phyloP scores from a whole-genome alignment of 2,113 vertebrate species.

The Phaethornis superciliosus region DNA sequence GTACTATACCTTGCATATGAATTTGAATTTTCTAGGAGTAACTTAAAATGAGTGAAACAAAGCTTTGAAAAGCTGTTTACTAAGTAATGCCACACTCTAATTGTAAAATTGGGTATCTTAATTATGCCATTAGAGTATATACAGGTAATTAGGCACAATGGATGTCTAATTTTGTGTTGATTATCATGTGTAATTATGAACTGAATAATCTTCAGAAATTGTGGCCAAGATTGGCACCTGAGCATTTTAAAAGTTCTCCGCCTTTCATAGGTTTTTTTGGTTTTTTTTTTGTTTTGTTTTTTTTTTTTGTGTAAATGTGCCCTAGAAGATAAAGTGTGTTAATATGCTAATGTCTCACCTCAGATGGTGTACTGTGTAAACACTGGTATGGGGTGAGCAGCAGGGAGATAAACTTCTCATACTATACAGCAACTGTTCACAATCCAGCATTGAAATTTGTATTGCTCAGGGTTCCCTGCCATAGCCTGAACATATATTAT shows the following conservation, averaged over 20 bases:
- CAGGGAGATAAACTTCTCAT: not conserved
- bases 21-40: conserved; percentile 14
- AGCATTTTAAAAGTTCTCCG: not conserved
- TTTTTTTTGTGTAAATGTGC: not conserved
- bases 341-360: not conserved
- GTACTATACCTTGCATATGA: not conserved
- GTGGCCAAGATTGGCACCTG: not conserved
- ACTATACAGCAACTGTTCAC: not conserved
- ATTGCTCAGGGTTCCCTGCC: not conserved
- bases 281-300: too few relatives aligned
- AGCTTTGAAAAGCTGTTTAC: conserved; percentile 41
- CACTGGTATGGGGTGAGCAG: not conserved
- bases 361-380: not conserved
- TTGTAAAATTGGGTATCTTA: conserved; percentile 25
- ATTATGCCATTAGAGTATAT: conserved; percentile 32
- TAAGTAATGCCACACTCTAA: conserved; percentile 3
- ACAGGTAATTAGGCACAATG: conserved; percentile 4
- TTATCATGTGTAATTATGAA: conserved; percentile 26
- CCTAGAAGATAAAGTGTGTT: not conserved
- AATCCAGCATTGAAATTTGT: not conserved
- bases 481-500: not conserved
- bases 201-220: conserved; percentile 5
- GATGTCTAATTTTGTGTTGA: conserved; percentile 52
- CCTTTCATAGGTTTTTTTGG: not conserved
- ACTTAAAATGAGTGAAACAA: conserved; percentile 31